phyloP scores from a whole-genome alignment of 1,140 invertebrate genomes.

The Bombus waltoni region DNA sequence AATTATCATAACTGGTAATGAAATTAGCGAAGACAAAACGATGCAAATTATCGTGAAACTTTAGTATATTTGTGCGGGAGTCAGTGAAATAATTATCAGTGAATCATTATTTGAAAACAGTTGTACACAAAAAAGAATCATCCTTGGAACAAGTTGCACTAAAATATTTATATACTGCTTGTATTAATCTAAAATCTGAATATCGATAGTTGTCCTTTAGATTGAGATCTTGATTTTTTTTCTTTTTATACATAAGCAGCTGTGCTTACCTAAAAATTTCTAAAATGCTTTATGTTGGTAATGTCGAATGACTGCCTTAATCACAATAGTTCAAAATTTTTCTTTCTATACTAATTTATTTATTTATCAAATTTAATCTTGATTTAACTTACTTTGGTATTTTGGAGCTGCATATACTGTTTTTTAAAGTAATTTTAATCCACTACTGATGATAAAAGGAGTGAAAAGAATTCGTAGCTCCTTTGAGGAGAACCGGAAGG shows the following conservation, averaged over 20 bases:
- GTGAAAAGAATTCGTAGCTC: neutral
- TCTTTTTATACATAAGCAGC: neutral
- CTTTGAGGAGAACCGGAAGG: constrained; percentile 64
- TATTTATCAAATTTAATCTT: neutral
- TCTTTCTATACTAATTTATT: neutral
- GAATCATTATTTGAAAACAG: neutral
- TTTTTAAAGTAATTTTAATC: neutral
- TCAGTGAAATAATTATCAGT: neutral
- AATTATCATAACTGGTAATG: no score
- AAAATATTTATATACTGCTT: neutral
- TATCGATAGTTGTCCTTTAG: neutral
- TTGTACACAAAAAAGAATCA: no score
- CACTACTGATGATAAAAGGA: no score
- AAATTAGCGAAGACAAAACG: no score
- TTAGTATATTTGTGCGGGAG: neutral
- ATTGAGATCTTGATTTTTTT: neutral
- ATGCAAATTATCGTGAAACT: no score
- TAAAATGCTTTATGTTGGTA: neutral
- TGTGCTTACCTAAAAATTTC: neutral
- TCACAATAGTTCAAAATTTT: neutral
- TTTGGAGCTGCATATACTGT: neutral
- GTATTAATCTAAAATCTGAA: neutral
- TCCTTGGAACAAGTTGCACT: neutral
- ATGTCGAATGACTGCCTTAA: neutral
- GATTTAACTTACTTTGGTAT: constrained; percentile 7